phyloP scores from a whole-genome alignment of 2,797 vertebrate species.

The Centropyge bicolor region DNA sequence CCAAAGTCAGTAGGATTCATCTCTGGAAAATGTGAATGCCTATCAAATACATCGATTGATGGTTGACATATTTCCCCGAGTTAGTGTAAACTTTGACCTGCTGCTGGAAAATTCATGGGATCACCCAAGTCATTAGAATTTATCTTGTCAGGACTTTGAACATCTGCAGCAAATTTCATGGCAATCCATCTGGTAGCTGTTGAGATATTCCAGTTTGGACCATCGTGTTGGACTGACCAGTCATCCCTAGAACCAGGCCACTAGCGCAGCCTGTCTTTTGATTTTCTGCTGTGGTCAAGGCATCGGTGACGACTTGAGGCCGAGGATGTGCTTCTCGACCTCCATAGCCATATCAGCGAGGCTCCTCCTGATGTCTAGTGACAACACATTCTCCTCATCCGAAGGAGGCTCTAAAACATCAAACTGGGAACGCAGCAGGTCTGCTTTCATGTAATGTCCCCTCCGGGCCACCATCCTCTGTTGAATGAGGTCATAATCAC shows the following conservation, averaged over 20 bases:
- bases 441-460: slow-evolving; percentile 91
- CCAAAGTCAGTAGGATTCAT: neutral
- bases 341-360: slow-evolving; percentile 81
- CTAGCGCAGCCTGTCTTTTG: neutral
- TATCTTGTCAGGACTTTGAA: neutral
- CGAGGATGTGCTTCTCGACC: slow-evolving; percentile 74
- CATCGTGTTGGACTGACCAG: neutral
- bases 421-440: slow-evolving; percentile 91
- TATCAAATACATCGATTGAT: neutral
- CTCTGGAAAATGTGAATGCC: no score
- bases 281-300: neutral
- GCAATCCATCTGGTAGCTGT: neutral
- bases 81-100: neutral
- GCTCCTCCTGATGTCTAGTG: slow-evolving; percentile 83
- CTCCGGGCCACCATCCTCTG: slow-evolving; percentile 83
- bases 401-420: slow-evolving; percentile 88
- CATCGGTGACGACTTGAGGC: slow-evolving; percentile 10
- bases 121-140: neutral
- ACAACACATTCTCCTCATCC: slow-evolving; percentile 86
- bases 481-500: slow-evolving; percentile 85
- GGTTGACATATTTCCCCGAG: neutral
- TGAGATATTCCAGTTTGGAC: neutral
- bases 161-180: neutral
- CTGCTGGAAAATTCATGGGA: neutral
- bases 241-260: neutral